Evolutionary conservation across 2,888 invertebrate genomes (phyloP).

Genomic region (Tachina grossa): DNA sequence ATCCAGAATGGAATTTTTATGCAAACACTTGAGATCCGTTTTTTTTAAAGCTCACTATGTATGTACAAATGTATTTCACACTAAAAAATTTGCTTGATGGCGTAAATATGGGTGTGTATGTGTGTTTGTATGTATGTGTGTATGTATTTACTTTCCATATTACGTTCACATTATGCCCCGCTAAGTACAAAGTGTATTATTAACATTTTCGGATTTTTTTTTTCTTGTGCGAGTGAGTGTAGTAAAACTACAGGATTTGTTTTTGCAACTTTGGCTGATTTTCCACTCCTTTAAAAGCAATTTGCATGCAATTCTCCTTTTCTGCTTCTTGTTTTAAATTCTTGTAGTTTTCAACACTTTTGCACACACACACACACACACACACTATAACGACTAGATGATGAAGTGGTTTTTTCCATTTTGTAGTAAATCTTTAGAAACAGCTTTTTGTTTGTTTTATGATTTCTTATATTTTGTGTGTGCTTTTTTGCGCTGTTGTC

Average conservation of each 20-base stretch:
- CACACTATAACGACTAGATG: slow-evolving; percentile 9
- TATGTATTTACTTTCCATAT: slow-evolving; percentile 45
- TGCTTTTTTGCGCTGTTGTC: slow-evolving; percentile 16
- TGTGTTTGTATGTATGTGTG: neutral
- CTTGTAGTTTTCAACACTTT: slow-evolving; percentile 47
- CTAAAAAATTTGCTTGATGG: neutral
- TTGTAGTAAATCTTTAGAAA: slow-evolving; percentile 26
- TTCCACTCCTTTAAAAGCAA: slow-evolving; percentile 59
- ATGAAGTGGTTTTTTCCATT: slow-evolving; percentile 21
- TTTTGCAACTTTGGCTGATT: slow-evolving; percentile 34
- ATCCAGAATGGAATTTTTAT: neutral
- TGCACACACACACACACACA: slow-evolving; percentile 25
- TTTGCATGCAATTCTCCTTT: slow-evolving; percentile 57
- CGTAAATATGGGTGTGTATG: neutral
- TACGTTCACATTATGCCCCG: slow-evolving; percentile 66
- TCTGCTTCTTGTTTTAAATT: slow-evolving; percentile 16
- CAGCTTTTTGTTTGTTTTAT: slow-evolving; percentile 47
- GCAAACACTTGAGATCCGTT: too few species aligned
- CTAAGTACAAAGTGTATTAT: slow-evolving; percentile 64
- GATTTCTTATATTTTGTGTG: slow-evolving; percentile 12
- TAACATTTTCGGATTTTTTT: slow-evolving; percentile 41
- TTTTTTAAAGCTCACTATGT: neutral
- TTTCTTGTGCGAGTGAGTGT: neutral
- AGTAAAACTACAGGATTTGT: slow-evolving; percentile 13
- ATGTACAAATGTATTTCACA: too few species aligned